Evolutionary conservation across 2,888 invertebrate genomes (phyloP), one percentile per base, ranked within the genome.

Genomic region (Scaptomyza parva): DNA sequence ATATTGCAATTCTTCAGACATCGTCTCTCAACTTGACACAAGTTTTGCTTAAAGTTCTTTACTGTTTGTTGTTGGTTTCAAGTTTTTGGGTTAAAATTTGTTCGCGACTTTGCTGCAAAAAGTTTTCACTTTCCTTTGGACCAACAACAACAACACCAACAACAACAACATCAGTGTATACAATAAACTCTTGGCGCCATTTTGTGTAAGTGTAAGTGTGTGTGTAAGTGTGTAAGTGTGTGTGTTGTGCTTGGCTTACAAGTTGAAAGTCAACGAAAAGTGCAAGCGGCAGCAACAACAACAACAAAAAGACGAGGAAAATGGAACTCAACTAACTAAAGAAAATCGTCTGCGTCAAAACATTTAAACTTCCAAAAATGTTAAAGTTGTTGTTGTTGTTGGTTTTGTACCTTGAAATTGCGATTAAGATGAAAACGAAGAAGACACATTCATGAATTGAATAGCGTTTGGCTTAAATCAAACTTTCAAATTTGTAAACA

Each of bases 111-210:
- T 45, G 70, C 72, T 67, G 73, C 70, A 74, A 76, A 37, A 86
- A 84, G 80, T 86, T 84, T 84, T 84, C 84, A 84, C 84, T 84
- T 84, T 84, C 86, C 86, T 53, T 74, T 74, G 39, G 33, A 57
- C 43, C 39, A 58, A 40, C 63, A 66, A 35, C 66, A 55, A 40
- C 44, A 45, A 44, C 58, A 67, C 53, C 65, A 68, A 73, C 60
- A 73, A 68, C 55, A 63, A 22, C 22, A 5, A 9, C 52, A 47
- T n/a, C n/a, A n/a, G n/a, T n/a, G 2, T 14, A 64, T 69, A 72
- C 78, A 85, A 86, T 76, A 83, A 83, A 86, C 83, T 76, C 86
- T 84, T 83, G 76, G 86, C 80, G 80, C 83, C 78, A 83, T 80
- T 70, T 72, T 59, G 33, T 60, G 37, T 33, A 20, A n/a, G 26